These are phyloP conservation scores for Macrotrachela quadricornifera DNA, from an alignment of 1,140 invertebrate genomes.

Conservation along the genomic window DNA sequence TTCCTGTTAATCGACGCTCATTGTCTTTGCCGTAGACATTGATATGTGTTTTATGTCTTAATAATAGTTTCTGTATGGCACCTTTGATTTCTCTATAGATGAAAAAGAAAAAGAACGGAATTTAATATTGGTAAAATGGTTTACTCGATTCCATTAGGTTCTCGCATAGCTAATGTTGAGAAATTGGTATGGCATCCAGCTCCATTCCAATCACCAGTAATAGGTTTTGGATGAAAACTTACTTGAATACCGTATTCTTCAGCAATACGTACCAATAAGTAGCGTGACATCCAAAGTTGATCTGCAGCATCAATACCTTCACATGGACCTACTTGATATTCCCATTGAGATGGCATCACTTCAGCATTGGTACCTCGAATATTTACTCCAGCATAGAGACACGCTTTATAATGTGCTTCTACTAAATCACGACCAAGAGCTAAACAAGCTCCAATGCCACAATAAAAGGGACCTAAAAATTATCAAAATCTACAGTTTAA, in stretches of 20 bases:
- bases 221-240: constrained; percentile 66
- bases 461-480: constrained; percentile 54
- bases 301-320: constrained; percentile 62
- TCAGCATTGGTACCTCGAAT: constrained; percentile 77
- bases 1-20: constrained; percentile 30
- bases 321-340: constrained; percentile 42
- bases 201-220: constrained; percentile 63
- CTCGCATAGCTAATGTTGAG: constrained; percentile 64
- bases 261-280: constrained; percentile 54
- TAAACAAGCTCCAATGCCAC: constrained; percentile 76
- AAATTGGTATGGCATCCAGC: constrained; percentile 71
- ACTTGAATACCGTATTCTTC: constrained; percentile 74
- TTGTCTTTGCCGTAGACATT: constrained; percentile 47
- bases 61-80: constrained; percentile 50
- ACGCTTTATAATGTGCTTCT: constrained; percentile 49
- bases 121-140: no score
- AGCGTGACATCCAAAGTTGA: constrained; percentile 68
- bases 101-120: no score
- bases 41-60: constrained; percentile 63
- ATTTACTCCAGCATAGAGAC: constrained; percentile 63
- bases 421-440: constrained; percentile 60
- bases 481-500: no score
- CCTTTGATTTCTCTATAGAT: constrained; percentile 25
- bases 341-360: constrained; percentile 60
- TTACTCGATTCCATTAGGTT: constrained; percentile 46